Evolutionary conservation across 2,888 invertebrate genomes (phyloP).

Genomic region (Philhelius pedissequus): DNA sequence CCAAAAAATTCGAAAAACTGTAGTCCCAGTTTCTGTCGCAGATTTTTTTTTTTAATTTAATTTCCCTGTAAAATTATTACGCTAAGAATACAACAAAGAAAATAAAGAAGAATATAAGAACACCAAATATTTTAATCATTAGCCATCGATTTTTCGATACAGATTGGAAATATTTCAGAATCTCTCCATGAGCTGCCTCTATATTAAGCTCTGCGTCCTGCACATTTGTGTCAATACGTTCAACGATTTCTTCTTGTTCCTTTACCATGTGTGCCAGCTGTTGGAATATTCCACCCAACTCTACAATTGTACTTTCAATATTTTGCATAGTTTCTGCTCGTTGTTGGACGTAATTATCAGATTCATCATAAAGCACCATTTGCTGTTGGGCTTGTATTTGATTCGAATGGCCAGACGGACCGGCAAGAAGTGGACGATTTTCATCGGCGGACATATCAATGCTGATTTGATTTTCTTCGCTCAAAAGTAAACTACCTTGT

Average conservation of each 20-base stretch:
- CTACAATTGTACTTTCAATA: constrained; percentile 99
- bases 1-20: too few species aligned
- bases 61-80: too few species aligned
- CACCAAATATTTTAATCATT: constrained; percentile 99
- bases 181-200: constrained; percentile 97
- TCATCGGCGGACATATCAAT: constrained; percentile 88
- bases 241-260: constrained; percentile 93
- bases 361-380: constrained; percentile 89
- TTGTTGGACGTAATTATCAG: constrained; percentile 93
- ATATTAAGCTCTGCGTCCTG: constrained; percentile 97
- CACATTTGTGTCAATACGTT: constrained; percentile 97
- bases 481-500: constrained; percentile 78
- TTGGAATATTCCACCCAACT: constrained; percentile 98
- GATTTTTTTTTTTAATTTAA: too few species aligned
- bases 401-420: constrained; percentile 75
- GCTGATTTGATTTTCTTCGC: constrained; percentile 86
- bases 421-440: constrained; percentile 77
- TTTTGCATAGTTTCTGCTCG: constrained; percentile 99
- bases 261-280: constrained; percentile 96
- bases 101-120: constrained; percentile 98
- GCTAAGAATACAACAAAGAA: constrained; percentile 99
- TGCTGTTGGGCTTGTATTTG: constrained; percentile 81
- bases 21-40: too few species aligned
- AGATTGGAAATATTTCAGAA: constrained; percentile 97
- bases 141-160: constrained; percentile 98